phyloP scores from a whole-genome alignment of 2,888 invertebrate genomes.

The Dromius quadrimaculatus region DNA sequence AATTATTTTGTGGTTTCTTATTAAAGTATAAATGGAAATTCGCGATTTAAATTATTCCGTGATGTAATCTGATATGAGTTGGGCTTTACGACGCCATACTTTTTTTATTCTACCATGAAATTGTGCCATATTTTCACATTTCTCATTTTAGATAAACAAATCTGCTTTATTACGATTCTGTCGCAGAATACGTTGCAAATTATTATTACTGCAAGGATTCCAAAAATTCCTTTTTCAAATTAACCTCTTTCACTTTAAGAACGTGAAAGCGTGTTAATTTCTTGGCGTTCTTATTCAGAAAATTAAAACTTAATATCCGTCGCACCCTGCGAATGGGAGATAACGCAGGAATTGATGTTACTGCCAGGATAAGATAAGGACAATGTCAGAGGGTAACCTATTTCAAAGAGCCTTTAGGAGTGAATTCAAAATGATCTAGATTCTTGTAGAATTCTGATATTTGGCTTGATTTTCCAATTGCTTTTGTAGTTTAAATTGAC shows the following conservation, averaged over 20 bases:
- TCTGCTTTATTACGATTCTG: no score
- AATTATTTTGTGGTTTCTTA: conserved; percentile 47
- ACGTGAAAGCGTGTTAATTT: conserved; percentile 49
- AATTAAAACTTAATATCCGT: conserved; percentile 53
- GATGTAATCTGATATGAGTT: conserved; percentile 15
- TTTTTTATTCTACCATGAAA: conserved; percentile 2
- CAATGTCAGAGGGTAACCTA: no score
- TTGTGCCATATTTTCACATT: not conserved
- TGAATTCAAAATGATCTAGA: no score
- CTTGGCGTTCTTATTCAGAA: conserved; percentile 51
- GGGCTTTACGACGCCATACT: conserved; percentile 10
- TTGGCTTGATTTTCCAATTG: no score
- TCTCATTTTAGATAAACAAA: no score
- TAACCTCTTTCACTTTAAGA: no score
- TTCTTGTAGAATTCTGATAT: no score
- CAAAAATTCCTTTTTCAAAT: no score
- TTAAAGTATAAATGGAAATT: conserved; percentile 42
- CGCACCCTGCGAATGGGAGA: conserved; percentile 45
- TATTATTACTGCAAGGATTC: no score
- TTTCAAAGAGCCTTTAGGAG: no score
- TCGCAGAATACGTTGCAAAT: no score
- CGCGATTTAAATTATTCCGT: conserved; percentile 25
- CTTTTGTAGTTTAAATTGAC: no score
- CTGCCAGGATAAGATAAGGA: not conserved
- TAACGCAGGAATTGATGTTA: conserved; percentile 37